These are phyloP conservation scores for Temnothorax rugatulus DNA, from an alignment of 2,888 invertebrate genomes.

Conservation along the genomic window DNA sequence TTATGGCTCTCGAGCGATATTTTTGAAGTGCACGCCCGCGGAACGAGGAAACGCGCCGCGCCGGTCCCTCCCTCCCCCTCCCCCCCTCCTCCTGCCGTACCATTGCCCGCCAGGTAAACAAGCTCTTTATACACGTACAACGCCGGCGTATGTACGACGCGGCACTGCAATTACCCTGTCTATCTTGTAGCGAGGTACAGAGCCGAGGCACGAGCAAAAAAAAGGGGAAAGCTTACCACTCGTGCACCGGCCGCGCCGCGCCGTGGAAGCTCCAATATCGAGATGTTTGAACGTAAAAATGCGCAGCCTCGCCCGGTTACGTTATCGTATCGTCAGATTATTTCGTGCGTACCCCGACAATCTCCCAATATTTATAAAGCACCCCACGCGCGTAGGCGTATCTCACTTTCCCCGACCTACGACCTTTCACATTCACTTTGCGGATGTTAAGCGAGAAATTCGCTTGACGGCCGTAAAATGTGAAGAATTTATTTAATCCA, in stretches of 20 bases:
- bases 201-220: slow-evolving; percentile 14
- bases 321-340: not conserved
- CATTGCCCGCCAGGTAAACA: slow-evolving; percentile 47
- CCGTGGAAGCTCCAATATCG: slow-evolving; percentile 9
- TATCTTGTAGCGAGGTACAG: slow-evolving; percentile 17
- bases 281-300: slow-evolving; percentile 18
- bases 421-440: slow-evolving; percentile 14
- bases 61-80: not conserved
- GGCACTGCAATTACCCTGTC: slow-evolving; percentile 49
- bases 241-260: not conserved
- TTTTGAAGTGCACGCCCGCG: slow-evolving; percentile 31
- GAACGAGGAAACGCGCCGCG: slow-evolving; percentile 21
- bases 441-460: not conserved
- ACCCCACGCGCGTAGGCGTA: slow-evolving; percentile 2
- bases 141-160: slow-evolving; percentile 26
- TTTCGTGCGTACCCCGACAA: slow-evolving; percentile 7
- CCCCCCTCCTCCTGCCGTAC: not conserved
- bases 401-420: slow-evolving; percentile 6
- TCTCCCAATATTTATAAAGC: slow-evolving; percentile 23
- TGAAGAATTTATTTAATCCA: slow-evolving; percentile 16
- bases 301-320: not conserved
- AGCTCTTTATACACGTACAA: slow-evolving; percentile 48
- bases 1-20: slow-evolving; percentile 50
- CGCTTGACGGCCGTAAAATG: not conserved
- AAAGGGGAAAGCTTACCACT: slow-evolving; percentile 26